phyloP scores from a whole-genome alignment of 2,888 invertebrate species.

The Stomorhina lunata region DNA sequence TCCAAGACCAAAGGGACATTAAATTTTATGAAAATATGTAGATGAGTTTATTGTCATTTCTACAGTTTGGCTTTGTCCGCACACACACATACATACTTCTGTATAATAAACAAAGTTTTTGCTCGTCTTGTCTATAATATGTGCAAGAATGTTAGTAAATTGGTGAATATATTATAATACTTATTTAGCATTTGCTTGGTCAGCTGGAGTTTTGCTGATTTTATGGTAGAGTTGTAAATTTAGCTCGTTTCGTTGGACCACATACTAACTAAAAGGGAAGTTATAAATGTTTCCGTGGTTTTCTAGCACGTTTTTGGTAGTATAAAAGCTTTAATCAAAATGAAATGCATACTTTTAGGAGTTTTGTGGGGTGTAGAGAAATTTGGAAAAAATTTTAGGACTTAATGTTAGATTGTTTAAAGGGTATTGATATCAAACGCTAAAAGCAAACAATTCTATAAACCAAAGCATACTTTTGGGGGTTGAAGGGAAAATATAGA shows the following conservation, averaged over 20 bases:
- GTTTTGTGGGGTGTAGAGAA: too few relatives aligned
- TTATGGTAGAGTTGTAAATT: background rate
- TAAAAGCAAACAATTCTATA: too few relatives aligned
- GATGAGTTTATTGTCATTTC: background rate
- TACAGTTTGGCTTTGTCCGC: too few relatives aligned
- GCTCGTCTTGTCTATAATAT: background rate
- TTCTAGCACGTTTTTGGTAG: constrained; percentile 30
- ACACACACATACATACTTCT: background rate
- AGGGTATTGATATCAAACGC: too few relatives aligned
- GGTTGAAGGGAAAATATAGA: too few relatives aligned
- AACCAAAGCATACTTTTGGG: too few relatives aligned
- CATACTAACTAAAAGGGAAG: constrained; percentile 27
- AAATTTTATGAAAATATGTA: constrained; percentile 28
- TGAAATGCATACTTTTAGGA: too few relatives aligned
- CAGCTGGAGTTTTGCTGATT: constrained; percentile 24
- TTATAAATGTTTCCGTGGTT: constrained; percentile 63
- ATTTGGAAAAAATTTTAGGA: too few relatives aligned
- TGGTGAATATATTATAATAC: background rate
- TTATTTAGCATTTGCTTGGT: constrained; percentile 29
- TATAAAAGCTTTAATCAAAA: background rate
- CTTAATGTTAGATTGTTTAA: too few relatives aligned
- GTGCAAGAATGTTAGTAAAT: background rate
- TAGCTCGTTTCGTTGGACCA: constrained; percentile 2
- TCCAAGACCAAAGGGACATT: constrained; percentile 42
- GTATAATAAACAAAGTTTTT: background rate